Conservation (phyloP, 2,113 vertebrate species). For the Apus apus region DNA sequence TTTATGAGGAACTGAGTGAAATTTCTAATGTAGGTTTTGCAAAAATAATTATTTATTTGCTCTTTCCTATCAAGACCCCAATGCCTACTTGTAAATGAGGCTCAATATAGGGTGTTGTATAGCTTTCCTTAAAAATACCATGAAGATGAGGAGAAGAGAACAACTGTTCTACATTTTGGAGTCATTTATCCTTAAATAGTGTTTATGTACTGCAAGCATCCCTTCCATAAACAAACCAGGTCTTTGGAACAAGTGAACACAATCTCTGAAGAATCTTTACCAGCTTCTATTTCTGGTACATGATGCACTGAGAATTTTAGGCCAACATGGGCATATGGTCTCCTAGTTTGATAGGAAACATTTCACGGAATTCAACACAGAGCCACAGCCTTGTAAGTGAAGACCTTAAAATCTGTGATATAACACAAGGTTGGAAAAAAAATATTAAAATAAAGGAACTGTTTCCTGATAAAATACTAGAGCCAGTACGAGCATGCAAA, state of each 20-base stretch:
- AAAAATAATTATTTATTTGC: background rate
- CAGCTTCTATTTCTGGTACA: constrained; percentile 64
- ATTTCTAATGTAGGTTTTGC: background rate
- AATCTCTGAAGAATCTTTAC: constrained; percentile 71
- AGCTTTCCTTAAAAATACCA: constrained; percentile 40
- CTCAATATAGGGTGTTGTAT: background rate
- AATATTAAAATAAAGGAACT: background rate
- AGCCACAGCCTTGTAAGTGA: background rate
- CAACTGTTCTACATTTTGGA: constrained; percentile 56
- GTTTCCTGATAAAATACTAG: background rate
- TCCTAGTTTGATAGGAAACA: constrained; percentile 61
- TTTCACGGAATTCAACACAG: constrained; percentile 48
- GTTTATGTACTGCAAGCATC: constrained; percentile 64
- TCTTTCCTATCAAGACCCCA: background rate
- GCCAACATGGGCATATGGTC: constrained; percentile 62
- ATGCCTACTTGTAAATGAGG: background rate
- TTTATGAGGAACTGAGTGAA: background rate
- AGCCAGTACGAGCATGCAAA: background rate
- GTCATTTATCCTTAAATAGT: constrained; percentile 65
- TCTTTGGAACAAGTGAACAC: constrained; percentile 69
- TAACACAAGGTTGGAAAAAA: background rate
- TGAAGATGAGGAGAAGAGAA: constrained; percentile 39
- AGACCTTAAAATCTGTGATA: constrained; percentile 12
- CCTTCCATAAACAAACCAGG: constrained; percentile 67
- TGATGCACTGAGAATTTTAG: constrained; percentile 56